Evolutionary conservation across 2,888 invertebrate genomes (phyloP), one percentile per base, ranked within the genome.

Genomic region (Nyleta sp.): DNA sequence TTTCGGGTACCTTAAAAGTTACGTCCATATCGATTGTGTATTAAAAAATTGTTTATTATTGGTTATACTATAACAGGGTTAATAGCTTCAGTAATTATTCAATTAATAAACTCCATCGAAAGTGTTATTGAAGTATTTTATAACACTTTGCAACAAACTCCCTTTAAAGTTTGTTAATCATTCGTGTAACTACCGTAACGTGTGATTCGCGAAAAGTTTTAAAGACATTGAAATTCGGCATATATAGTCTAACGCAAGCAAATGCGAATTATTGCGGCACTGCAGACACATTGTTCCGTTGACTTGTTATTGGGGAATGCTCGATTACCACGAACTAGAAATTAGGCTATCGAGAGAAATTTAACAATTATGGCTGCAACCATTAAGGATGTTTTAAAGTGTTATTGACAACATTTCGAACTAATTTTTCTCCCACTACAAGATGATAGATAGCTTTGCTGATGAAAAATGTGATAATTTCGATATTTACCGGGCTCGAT

Each of bases 281-380:
- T 48, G 60, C n/a, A 50, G 31, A 60, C 33, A 71, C 44, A 71
- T 71, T 44, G 24, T 60, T 71, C 53, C 31, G 71, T 52, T 53
- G 44, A 53, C 52, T 52, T 38, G 70, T 38, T 70, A 53, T 60
- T 60, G 18, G 44, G 40, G 60, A 71, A 60, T 71, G 33, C 33
- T 46, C 38, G 33, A 60, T 44, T 28, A 60, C 17, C 52, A 31
- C 52, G 50, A 52, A 71, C 22, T 42, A 53, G 52, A 71, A 71
- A 46, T 59, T 42, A 35, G 10, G 24, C 24, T 53, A 52, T 42
- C 15, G 28, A 48, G 50, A 52, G 70, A 59, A 57, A 68, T 57
- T 40, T 28, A 40, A 50, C 48, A 50, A 50, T 67, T 67, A 46
- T 42, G 40, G 11, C 18, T 31, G 53, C 4, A 17, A 10, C 33